Evolutionary conservation across 1,140 invertebrate species (phyloP), one percentile per base, ranked within the genome.

Genomic region (Dendroctonus valens): DNA sequence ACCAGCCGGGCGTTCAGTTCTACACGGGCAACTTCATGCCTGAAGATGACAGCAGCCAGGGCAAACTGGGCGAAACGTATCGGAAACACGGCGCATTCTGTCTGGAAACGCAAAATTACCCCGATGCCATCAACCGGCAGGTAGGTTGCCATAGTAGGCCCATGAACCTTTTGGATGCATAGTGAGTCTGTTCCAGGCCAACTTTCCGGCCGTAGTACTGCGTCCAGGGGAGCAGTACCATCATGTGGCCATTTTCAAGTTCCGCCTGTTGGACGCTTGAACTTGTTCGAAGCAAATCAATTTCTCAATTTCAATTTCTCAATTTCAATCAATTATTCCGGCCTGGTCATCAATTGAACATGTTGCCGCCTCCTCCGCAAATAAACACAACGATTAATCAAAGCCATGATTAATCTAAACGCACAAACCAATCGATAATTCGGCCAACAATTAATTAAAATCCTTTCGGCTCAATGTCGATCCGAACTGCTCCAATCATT

Each of bases 21-120:
- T 97, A 97, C 75, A 96, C 94, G 0, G 80, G 84, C 0, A 91
- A 94, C 75, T 89, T 83, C 74, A 77, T 97, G 3, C 90, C 90
- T 0, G 78, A 79, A 40, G 67, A 64, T 39, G 59, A 69, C 7
- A 55, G 55, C 41, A 62, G 72, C 14, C 52, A 42, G 12, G 94
- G 93, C 5, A 95, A 96, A 80, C 26, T 26, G 77, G 86, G 86
- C 8, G 80, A 79, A 0, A 73, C 77, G 0, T 97, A 96, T 75
- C 83, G 83, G 9, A 87, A 87, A 69, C 92, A 96, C 70, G 89
- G 87, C 0, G 91, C 88, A 0, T 89, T 97, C 68, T 96, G 92
- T 75, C 80, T 97, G 41, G 94, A 97, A 79, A 93, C 95, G 0
- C 94, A 97, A 79, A 92, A 91, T 73, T 97, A 89, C 82, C 95